A percentile compares a stretch with the other conserved stretches of the same genome.
Conservation (phyloP, 64 coral and sea anemone genomes). For the Acropora yongei region DNA sequence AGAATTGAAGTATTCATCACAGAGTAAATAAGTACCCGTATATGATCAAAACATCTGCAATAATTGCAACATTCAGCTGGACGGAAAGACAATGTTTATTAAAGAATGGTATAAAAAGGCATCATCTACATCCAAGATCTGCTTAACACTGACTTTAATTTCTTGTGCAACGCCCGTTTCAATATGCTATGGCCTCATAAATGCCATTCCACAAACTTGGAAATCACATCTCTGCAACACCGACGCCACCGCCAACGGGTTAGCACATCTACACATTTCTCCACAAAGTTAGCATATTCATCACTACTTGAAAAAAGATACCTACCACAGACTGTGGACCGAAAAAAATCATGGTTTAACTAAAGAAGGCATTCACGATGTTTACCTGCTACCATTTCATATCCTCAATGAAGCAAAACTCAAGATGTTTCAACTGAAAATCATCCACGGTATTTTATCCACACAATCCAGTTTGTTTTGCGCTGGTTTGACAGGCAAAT, state of each 20-base stretch:
- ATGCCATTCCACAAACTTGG: neutral
- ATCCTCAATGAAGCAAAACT: conserved; percentile 9
- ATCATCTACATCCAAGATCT: neutral
- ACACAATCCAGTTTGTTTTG: neutral
- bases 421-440: conserved; percentile 19
- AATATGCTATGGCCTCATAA: neutral
- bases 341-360: neutral
- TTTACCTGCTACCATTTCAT: conserved; percentile 20
- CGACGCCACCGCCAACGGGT: no score
- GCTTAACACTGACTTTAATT: neutral
- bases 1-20: neutral
- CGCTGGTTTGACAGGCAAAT: neutral
- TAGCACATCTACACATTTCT: no score
- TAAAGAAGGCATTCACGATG: neutral
- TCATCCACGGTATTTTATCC: conserved; percentile 11
- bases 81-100: conserved; percentile 6
- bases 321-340: neutral
- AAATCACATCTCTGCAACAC: neutral
- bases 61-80: neutral
- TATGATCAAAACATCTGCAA: neutral
- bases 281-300: neutral
- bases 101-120: neutral
- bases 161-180: neutral
- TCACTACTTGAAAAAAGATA: neutral
- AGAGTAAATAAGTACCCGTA: neutral